These are phyloP conservation scores for Plagodis dolabraria DNA, from an alignment of 2,888 invertebrate genomes.

Conservation along the genomic window DNA sequence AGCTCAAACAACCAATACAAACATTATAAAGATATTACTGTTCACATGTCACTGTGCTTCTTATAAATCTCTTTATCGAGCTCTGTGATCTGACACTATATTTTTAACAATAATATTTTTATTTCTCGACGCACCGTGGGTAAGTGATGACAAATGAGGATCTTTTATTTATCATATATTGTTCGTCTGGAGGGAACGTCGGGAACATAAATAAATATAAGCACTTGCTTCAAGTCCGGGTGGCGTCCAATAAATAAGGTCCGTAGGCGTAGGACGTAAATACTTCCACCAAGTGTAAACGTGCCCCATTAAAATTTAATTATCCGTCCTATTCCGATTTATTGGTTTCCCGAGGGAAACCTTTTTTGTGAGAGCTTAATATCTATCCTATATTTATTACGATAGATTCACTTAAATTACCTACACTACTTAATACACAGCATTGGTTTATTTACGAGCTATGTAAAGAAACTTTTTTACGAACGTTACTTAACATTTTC, in stretches of 20 bases:
- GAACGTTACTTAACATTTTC: neutral
- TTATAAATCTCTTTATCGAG: slow-evolving; percentile 31
- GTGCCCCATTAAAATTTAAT: slow-evolving; percentile 70
- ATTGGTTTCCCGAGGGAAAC: slow-evolving; percentile 65
- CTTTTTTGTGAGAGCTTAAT: slow-evolving; percentile 35
- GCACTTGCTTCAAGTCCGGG: slow-evolving; percentile 31
- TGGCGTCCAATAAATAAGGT: slow-evolving; percentile 58
- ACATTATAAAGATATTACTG: slow-evolving; percentile 3
- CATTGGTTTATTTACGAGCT: slow-evolving; percentile 1
- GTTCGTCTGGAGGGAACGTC: slow-evolving; percentile 20
- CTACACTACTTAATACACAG: slow-evolving; percentile 1
- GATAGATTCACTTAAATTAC: slow-evolving; percentile 15
- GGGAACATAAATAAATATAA: slow-evolving; percentile 37
- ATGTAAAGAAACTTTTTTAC: neutral
- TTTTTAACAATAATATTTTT: slow-evolving; percentile 22
- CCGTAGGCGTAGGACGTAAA: slow-evolving; percentile 66
- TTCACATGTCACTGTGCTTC: slow-evolving; percentile 18
- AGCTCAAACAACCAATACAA: neutral
- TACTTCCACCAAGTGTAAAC: slow-evolving; percentile 58
- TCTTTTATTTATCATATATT: slow-evolving; percentile 31
- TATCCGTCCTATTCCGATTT: slow-evolving; percentile 65
- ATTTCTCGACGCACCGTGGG: slow-evolving; percentile 10
- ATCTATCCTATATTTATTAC: slow-evolving; percentile 21
- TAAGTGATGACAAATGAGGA: slow-evolving; percentile 38
- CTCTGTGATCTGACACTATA: slow-evolving; percentile 21